Evolutionary conservation across 1,140 invertebrate species (phyloP), one percentile per base, ranked within the genome.

Genomic region (Parasteatoda tepidariorum): DNA sequence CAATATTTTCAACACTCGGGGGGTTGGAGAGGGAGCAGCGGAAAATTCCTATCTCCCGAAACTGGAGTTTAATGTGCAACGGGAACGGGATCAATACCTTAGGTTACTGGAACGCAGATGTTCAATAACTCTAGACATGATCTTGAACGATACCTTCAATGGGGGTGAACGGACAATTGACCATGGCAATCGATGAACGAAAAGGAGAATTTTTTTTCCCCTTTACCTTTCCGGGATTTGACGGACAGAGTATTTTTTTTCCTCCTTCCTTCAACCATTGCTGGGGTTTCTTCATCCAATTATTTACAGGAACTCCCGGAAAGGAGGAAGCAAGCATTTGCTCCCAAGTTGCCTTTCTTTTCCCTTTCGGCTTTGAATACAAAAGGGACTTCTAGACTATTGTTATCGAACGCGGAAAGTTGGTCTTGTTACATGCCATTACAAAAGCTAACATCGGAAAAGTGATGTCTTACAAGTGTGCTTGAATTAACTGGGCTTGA

Each of bases 51-150:
- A 9, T 48, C 48, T 22, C 68, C 48, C 6, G 18, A 30, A 6
- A 9, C 34, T 71, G 41, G 68, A 71, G 41, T 71, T 71, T 71
- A 71, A 71, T 71, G 48, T 57, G 34, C 62, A 66, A 15, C 18
- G 62, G 34, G 38, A 68, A 68, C 33, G 48, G 7, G 71, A 74
- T 74, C 71, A 61, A 74, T 74, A 71, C 55, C 33, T 30, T 48
- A 74, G 71, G 71, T 74, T 74, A 61, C 55, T 74, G 57, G 71
- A 74, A 74, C 71, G 71, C 71, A 74, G 71, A 74, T 74, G 71
- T 74, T 61, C 71, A 74, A 74, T 74, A 74, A 74, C 71, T 74
- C 71, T 30, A 31, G 71, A 74, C 71, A 74, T 74, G 71, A 74
- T 74, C 71, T 74, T 59, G 71, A 74, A 74, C 54, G 68, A 71